A percentile compares a stretch with the other conserved stretches of the same genome.
These are phyloP conservation scores for Pelagia noctiluca DNA, from an alignment of 30 jellyfish, hydroid and myxozoan genomes.

Conservation along the genomic window DNA sequence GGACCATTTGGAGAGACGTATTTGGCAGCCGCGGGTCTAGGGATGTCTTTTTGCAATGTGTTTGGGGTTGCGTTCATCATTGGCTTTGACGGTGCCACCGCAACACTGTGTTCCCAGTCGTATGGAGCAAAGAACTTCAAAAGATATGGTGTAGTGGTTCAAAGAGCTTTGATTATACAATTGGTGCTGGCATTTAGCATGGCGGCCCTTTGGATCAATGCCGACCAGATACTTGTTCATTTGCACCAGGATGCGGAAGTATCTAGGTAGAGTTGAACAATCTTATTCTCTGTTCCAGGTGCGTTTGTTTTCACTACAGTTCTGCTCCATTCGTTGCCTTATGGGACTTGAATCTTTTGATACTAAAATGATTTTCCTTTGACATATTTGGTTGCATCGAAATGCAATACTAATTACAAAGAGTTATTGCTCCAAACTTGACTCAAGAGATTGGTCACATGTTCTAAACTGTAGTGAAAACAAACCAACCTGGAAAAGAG, in stretches of 20 bases:
- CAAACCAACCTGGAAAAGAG: no score
- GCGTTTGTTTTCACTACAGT: no score
- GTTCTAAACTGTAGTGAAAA: no score
- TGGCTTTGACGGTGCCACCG: slow-evolving; percentile 70
- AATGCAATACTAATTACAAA: no score
- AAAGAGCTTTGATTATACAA: slow-evolving; percentile 61
- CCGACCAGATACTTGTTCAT: slow-evolving; percentile 41
- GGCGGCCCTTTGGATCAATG: slow-evolving; percentile 57
- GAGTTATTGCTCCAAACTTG: no score
- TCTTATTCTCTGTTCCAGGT: no score
- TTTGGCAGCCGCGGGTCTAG: slow-evolving; percentile 82
- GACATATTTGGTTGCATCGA: no score
- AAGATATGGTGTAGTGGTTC: slow-evolving; percentile 61
- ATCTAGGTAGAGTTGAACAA: slow-evolving; percentile 53
- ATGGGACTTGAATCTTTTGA: no score
- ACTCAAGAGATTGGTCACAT: no score
- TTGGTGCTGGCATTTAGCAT: slow-evolving; percentile 12
- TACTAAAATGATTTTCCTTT: no score
- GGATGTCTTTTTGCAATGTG: slow-evolving; percentile 57
- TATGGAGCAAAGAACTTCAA: slow-evolving; percentile 67
- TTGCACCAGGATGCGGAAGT: slow-evolving; percentile 59
- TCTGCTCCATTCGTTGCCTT: no score
- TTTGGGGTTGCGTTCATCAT: slow-evolving; percentile 40
- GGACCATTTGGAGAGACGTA: slow-evolving; percentile 72
- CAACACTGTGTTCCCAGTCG: slow-evolving; percentile 73